phyloP scores from a whole-genome alignment of 2,888 invertebrate genomes.

The Agriopis leucophaearia region DNA sequence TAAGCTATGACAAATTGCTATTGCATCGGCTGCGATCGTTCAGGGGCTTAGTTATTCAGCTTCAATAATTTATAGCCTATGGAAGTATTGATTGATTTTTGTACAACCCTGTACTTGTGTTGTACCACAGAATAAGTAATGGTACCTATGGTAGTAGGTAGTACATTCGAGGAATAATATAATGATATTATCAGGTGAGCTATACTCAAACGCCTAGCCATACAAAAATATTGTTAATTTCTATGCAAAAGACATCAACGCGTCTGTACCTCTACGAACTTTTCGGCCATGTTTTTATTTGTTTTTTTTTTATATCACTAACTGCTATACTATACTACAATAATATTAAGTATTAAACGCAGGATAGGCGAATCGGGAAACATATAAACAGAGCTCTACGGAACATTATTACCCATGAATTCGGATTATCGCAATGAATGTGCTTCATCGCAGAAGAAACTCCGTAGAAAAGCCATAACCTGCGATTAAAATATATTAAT shows the following conservation, averaged over 20 bases:
- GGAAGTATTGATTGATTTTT: slow-evolving; percentile 47
- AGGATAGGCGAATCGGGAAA: slow-evolving; percentile 10
- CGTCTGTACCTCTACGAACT: background rate
- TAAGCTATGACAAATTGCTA: slow-evolving; percentile 64
- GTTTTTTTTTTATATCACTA: background rate
- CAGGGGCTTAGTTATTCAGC: slow-evolving; percentile 38
- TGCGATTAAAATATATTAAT: slow-evolving; percentile 44
- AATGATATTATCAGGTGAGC: too few species aligned
- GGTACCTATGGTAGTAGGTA: too few species aligned
- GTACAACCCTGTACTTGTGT: background rate
- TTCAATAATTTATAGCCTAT: slow-evolving; percentile 44
- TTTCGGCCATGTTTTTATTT: background rate
- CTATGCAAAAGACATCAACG: slow-evolving; percentile 32
- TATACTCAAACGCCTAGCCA: too few species aligned
- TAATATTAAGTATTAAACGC: background rate
- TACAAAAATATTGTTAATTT: slow-evolving; percentile 5
- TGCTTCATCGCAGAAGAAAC: slow-evolving; percentile 29
- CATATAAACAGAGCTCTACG: slow-evolving; percentile 20
- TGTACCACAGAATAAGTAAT: too few species aligned
- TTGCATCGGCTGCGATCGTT: slow-evolving; percentile 54
- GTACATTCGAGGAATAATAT: too few species aligned
- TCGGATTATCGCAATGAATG: slow-evolving; percentile 32
- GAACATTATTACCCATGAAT: slow-evolving; percentile 35
- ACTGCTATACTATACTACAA: background rate
- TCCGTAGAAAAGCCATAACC: slow-evolving; percentile 32